Conservation (phyloP, 2,888 invertebrate genomes). For the Cataglyphis albicans region DNA sequence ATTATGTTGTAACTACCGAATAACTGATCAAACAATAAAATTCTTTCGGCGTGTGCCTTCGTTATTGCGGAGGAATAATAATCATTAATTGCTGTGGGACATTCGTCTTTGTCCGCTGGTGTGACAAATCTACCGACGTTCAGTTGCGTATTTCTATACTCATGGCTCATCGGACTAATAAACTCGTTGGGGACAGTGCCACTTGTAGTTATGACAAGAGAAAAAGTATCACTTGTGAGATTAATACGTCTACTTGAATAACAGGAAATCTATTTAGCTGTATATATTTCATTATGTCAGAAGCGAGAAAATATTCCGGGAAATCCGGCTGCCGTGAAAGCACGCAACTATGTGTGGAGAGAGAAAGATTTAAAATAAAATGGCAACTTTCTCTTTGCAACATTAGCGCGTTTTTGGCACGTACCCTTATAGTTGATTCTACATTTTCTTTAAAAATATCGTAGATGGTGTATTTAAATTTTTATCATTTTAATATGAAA, state of each 20-base stretch:
- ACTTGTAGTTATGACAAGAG: conserved; percentile 32
- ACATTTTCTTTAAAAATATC: not conserved
- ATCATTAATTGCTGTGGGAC: conserved; percentile 55
- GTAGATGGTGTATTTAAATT: not conserved
- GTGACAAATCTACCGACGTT: conserved; percentile 60
- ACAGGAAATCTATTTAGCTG: conserved; percentile 18
- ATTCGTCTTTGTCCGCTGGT: conserved; percentile 62
- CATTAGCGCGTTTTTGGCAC: not conserved
- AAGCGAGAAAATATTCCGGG: not conserved
- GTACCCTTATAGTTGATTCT: not conserved
- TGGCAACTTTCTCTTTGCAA: not conserved
- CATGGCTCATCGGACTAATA: conserved; percentile 51
- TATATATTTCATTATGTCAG: conserved; percentile 3
- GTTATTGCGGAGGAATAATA: conserved; percentile 34
- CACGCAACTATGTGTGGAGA: not conserved
- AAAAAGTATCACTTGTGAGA: conserved; percentile 32
- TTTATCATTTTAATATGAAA: not conserved
- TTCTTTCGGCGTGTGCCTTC: conserved; percentile 30
- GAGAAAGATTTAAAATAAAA: conserved; percentile 15
- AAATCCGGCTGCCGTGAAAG: not conserved
- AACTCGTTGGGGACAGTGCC: conserved; percentile 25
- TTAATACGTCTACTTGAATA: conserved; percentile 37
- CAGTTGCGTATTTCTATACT: conserved; percentile 39
- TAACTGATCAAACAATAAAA: conserved; percentile 22
- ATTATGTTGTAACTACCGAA: conserved; percentile 26